phyloP scores from a whole-genome alignment of 2,888 invertebrate genomes.

The Phorcus lineatus region DNA sequence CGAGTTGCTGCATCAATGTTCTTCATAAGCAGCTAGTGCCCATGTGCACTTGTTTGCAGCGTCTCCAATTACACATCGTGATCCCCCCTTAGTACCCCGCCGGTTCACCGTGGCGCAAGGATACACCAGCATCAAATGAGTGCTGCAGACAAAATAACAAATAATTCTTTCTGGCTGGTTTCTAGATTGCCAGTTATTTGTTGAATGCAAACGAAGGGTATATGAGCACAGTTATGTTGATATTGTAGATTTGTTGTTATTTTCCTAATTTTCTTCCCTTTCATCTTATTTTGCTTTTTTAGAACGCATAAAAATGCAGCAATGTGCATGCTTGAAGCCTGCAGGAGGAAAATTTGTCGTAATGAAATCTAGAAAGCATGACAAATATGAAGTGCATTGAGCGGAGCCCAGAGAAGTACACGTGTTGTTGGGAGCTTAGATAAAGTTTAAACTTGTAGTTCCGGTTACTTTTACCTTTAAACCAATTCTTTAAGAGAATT shows the following conservation, averaged over 20 bases:
- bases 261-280: constrained; percentile 12
- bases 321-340: too few relatives aligned
- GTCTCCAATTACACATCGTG: neutral
- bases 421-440: neutral
- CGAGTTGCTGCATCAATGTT: neutral
- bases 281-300: neutral
- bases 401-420: neutral
- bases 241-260: constrained; percentile 21
- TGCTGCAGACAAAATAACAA: constrained; percentile 3
- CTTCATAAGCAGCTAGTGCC: neutral
- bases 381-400: neutral
- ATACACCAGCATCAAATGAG: neutral
- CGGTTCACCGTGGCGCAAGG: neutral
- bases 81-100: neutral
- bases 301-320: neutral
- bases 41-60: constrained; percentile 4
- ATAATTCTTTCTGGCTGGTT: neutral
- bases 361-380: constrained; percentile 9
- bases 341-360: neutral
- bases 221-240: constrained; percentile 5
- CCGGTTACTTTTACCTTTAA: too few relatives aligned
- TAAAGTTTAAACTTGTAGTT: too few relatives aligned
- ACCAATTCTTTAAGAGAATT: too few relatives aligned
- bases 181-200: constrained; percentile 11
- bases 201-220: neutral